These are phyloP conservation scores for Machimus atricapillus DNA, from an alignment of 2,888 invertebrate genomes.

Conservation along the genomic window DNA sequence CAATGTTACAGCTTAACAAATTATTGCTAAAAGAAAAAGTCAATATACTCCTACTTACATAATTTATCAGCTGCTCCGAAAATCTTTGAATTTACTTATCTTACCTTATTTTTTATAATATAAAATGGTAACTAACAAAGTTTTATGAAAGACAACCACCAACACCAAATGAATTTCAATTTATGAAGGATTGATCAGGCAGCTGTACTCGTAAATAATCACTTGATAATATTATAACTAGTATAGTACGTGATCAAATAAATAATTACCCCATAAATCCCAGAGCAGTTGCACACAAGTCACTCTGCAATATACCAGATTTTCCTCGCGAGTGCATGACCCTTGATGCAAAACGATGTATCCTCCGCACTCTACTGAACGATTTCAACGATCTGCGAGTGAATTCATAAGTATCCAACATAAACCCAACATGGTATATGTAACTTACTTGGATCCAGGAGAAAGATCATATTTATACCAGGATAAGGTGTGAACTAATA, in stretches of 20 bases:
- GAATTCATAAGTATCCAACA: neutral
- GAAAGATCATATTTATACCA: conserved; percentile 79
- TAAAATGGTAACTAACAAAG: too few species aligned
- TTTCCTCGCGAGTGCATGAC: conserved; percentile 60
- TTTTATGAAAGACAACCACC: too few species aligned
- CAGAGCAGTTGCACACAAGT: conserved; percentile 80
- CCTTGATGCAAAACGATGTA: conserved; percentile 69
- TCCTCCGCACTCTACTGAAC: conserved; percentile 67
- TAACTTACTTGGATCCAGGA: conserved; percentile 66
- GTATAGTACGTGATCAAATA: neutral
- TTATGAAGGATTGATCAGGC: too few species aligned
- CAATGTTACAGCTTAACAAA: too few species aligned
- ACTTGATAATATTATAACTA: too few species aligned
- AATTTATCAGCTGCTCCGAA: too few species aligned
- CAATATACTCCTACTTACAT: too few species aligned
- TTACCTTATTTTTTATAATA: too few species aligned
- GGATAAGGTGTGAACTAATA: conserved; percentile 72
- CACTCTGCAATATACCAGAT: conserved; percentile 73
- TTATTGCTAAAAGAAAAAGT: too few species aligned
- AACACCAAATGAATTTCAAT: too few species aligned
- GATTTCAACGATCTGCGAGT: conserved; percentile 70
- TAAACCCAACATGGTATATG: neutral
- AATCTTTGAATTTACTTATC: too few species aligned
- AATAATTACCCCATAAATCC: conserved; percentile 75
- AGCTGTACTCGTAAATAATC: too few species aligned